Conservation (phyloP, 2,888 invertebrate genomes). For the Stenodera caucasica region DNA sequence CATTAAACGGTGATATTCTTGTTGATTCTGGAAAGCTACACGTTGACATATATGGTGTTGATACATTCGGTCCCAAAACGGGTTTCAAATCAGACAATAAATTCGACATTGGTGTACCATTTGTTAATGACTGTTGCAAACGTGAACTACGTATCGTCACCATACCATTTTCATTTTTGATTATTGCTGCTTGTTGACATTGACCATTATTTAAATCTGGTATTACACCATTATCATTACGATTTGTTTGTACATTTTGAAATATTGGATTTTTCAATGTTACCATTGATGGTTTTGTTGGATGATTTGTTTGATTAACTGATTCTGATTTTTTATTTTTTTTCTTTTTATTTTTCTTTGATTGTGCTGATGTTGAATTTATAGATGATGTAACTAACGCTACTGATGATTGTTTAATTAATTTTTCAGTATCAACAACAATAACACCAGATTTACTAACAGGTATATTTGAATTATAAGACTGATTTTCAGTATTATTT, state of each 20-base stretch:
- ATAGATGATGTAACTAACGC: conserved; percentile 11
- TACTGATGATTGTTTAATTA: conserved; percentile 48
- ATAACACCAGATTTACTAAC: conserved; percentile 61
- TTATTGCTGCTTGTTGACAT: conserved; percentile 66
- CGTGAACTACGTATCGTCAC: conserved; percentile 80
- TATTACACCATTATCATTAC: conserved; percentile 47
- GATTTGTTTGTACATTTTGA: conserved; percentile 59
- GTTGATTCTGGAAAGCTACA: conserved; percentile 26
- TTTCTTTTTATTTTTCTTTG: conserved; percentile 60
- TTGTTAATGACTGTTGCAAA: conserved; percentile 51
- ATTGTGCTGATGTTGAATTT: conserved; percentile 33
- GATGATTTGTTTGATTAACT: conserved; percentile 26
- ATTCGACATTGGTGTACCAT: conserved; percentile 39
- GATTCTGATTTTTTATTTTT: conserved; percentile 56
- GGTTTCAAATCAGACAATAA: conserved; percentile 45
- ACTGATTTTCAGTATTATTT: conserved; percentile 33
- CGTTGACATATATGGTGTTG: conserved; percentile 29
- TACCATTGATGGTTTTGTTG: conserved; percentile 64
- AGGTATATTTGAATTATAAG: conserved; percentile 37
- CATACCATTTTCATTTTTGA: conserved; percentile 76
- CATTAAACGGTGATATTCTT: conserved; percentile 44
- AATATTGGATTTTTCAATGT: conserved; percentile 80
- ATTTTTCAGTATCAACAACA: conserved; percentile 63
- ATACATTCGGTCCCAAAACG: conserved; percentile 40
- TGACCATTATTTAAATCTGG: conserved; percentile 34